Evolutionary conservation across 2,113 vertebrate species (phyloP), one percentile per base, ranked within the genome.

Genomic region (Fregetta grallaria): DNA sequence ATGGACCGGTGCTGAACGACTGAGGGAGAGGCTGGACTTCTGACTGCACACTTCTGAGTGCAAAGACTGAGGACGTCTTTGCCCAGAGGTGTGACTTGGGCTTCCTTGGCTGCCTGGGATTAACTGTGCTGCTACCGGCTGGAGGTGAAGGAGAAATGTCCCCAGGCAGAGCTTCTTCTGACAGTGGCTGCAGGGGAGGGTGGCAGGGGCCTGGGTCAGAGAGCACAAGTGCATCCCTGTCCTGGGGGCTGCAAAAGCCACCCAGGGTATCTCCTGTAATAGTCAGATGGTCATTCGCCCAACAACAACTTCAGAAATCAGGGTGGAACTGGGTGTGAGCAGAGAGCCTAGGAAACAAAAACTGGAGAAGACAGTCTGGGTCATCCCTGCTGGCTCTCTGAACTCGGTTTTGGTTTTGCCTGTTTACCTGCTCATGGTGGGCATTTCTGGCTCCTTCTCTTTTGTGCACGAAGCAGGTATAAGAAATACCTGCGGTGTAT

Each of bases 121-220:
- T 26, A 45, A 16, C 23, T 0, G 1, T 71, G 34, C 38, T 0
- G 0, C 63, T 81, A 16, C 29, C 26, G 70, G 18, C 47, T 75
- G 29, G 14, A 83, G 26, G 5, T 42, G 52, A 59, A 32, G 34
- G 52, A 55, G 38, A 68, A 50, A 13, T 14, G 0, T 52, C 7
- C 30, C 18, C 11, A 36, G 65, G 30, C 66, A 75, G 34, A 10
- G 7, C 19, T 76, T 3, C 67, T 56, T 90, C 30, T 52, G 13
- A 15, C 8, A 26, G 27, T 14, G 13, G 40, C 52, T 68, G 22
- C 17, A 30, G 23, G 14, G 12, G 40, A 72, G 34, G 19, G 15
- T 61, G 34, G 3, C 15, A 63, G 32, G 8, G 30, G 1, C 13
- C 11, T 73, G 21, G 7, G 19, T 86, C 32, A 44, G 58, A 72